Conservation (phyloP, 2,888 invertebrate species). For the Sinhomidia bicolor region DNA sequence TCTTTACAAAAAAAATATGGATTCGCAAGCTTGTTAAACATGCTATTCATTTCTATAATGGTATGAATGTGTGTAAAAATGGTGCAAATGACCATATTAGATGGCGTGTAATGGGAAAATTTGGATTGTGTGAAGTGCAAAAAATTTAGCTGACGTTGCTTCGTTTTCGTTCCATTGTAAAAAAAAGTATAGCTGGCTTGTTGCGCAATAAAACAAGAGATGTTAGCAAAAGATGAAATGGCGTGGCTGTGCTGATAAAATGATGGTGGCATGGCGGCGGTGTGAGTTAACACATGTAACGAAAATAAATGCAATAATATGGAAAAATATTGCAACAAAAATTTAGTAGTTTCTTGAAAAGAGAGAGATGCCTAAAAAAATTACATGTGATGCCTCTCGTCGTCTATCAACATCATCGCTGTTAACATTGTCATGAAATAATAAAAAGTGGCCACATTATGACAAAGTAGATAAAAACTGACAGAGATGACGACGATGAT, state of each 20-base stretch:
- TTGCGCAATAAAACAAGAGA: conserved; percentile 40
- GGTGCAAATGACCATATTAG: conserved; percentile 56
- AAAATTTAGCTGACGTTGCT: neutral
- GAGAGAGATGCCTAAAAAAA: neutral
- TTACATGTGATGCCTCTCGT: no score
- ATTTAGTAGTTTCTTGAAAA: neutral
- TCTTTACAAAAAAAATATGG: conserved; percentile 40
- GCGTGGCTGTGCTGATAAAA: neutral
- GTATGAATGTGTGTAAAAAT: conserved; percentile 2
- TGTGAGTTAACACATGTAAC: neutral
- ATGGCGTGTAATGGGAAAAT: neutral
- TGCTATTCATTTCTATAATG: neutral
- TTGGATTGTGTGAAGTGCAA: conserved; percentile 14
- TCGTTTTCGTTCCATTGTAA: conserved; percentile 22
- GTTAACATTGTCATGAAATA: conserved; percentile 36
- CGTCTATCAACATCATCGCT: neutral
- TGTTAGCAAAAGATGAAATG: conserved; percentile 15
- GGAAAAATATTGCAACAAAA: neutral
- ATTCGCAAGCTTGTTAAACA: conserved; percentile 30
- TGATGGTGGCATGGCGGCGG: conserved; percentile 7
- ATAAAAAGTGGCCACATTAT: conserved; percentile 19
- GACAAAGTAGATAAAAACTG: neutral
- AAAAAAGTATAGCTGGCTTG: neutral
- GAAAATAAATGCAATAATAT: neutral
- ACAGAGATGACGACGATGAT: neutral